phyloP scores from a whole-genome alignment of 2,888 invertebrate genomes.

The Aphidius colemani region DNA sequence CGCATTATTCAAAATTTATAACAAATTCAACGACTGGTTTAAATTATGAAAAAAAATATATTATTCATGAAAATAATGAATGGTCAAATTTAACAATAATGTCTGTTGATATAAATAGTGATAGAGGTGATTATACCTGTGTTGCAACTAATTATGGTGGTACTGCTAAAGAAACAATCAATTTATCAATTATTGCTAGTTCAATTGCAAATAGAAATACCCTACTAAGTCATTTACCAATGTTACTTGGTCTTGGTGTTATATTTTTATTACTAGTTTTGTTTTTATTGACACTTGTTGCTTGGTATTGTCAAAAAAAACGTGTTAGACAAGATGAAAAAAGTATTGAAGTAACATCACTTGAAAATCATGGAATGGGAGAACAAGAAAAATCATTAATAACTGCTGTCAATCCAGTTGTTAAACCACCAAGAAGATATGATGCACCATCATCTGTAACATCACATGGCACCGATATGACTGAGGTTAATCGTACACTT shows the following conservation, averaged over 20 bases:
- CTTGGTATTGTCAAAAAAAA: slow-evolving; percentile 65
- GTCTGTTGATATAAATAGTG: slow-evolving; percentile 66
- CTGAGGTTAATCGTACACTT: slow-evolving; percentile 79
- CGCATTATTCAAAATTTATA: slow-evolving; percentile 48
- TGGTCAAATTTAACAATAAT: slow-evolving; percentile 69
- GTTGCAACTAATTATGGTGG: slow-evolving; percentile 84
- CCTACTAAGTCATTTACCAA: slow-evolving; percentile 57
- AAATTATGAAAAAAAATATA: slow-evolving; percentile 61
- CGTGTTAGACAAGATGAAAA: slow-evolving; percentile 66
- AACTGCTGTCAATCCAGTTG: slow-evolving; percentile 82
- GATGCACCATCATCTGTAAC: slow-evolving; percentile 72
- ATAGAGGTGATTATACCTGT: slow-evolving; percentile 78
- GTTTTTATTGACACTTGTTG: slow-evolving; percentile 63
- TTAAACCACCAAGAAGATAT: slow-evolving; percentile 79
- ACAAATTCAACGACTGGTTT: slow-evolving; percentile 45
- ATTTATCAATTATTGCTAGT: slow-evolving; percentile 64
- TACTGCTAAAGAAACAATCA: slow-evolving; percentile 75
- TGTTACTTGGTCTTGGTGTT: slow-evolving; percentile 61
- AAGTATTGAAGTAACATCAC: slow-evolving; percentile 67
- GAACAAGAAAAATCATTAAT: slow-evolving; percentile 86
- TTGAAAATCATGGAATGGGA: slow-evolving; percentile 76
- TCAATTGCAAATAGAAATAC: slow-evolving; percentile 39
- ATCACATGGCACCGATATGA: slow-evolving; percentile 79
- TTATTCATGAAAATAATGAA: slow-evolving; percentile 41
- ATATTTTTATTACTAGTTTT: slow-evolving; percentile 63